Conservation (phyloP, 2,888 invertebrate species). For the Drosophila koepferae region DNA sequence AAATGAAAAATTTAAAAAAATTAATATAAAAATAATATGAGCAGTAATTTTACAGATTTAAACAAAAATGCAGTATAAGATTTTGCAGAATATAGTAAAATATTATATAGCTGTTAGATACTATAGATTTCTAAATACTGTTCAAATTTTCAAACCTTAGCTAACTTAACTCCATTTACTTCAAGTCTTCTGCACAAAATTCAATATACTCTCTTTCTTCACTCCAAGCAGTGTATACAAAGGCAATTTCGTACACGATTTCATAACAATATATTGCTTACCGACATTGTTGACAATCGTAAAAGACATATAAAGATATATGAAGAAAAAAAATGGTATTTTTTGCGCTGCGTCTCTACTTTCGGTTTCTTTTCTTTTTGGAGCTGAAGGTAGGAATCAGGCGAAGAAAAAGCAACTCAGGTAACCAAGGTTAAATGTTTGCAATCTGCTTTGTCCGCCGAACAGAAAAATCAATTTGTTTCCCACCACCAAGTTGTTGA, state of each 20-base stretch:
- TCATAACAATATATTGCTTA: conserved; percentile 53
- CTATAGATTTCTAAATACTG: no score
- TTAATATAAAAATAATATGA: not conserved
- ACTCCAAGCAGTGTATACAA: not conserved
- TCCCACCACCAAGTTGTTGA: conserved; percentile 15
- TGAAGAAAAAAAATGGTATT: conserved; percentile 6
- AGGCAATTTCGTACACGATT: conserved; percentile 33
- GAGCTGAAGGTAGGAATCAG: not conserved
- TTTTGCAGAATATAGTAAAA: not conserved
- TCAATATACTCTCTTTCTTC: conserved; percentile 17
- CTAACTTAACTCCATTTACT: not conserved
- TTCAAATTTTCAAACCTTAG: no score
- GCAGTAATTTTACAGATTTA: not conserved
- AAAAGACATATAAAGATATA: conserved; percentile 15
- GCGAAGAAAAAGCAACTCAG: conserved; percentile 27
- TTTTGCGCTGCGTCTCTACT: conserved; percentile 17
- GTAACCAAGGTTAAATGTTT: conserved; percentile 57
- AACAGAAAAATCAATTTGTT: conserved; percentile 62
- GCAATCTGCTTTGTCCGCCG: conserved; percentile 50
- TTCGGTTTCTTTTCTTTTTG: conserved; percentile 29
- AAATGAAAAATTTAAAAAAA: not conserved
- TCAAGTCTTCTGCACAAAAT: not conserved
- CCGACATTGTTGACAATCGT: conserved; percentile 44
- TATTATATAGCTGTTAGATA: no score
- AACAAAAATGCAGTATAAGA: not conserved